These are phyloP conservation scores for Sympetrum striolatum DNA, from an alignment of 2,888 invertebrate genomes.

Conservation along the genomic window DNA sequence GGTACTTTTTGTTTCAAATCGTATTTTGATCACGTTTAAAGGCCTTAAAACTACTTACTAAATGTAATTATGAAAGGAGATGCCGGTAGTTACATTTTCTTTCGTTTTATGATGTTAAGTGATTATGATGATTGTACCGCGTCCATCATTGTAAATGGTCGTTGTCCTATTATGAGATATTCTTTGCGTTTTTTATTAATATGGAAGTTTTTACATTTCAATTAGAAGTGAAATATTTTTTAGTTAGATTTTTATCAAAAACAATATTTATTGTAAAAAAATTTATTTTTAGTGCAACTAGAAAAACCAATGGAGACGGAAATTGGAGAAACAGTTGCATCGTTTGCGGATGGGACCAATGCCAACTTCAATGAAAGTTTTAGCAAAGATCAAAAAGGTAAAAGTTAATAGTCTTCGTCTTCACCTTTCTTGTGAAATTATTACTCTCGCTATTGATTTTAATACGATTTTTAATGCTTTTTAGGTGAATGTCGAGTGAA, in stretches of 20 bases:
- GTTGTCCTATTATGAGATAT: slow-evolving; percentile 1
- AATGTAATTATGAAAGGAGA: neutral
- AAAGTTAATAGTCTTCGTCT: slow-evolving; percentile 36
- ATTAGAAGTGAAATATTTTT: neutral
- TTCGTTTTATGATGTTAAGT: neutral
- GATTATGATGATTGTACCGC: slow-evolving; percentile 22
- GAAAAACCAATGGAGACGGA: slow-evolving; percentile 48
- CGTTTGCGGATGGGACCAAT: slow-evolving; percentile 39
- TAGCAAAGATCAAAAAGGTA: slow-evolving; percentile 46
- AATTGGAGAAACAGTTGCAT: slow-evolving; percentile 48
- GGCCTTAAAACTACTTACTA: neutral
- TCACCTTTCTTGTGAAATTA: slow-evolving; percentile 10
- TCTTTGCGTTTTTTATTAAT: neutral
- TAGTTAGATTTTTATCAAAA: neutral
- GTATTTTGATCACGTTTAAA: neutral
- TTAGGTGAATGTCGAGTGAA: slow-evolving; percentile 58
- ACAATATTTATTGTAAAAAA: neutral
- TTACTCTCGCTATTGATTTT: slow-evolving; percentile 15
- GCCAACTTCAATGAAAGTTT: slow-evolving; percentile 16
- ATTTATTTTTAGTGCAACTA: slow-evolving; percentile 1
- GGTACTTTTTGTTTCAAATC: neutral
- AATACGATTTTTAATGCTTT: slow-evolving; percentile 49
- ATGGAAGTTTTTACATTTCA: neutral
- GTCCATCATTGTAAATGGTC: slow-evolving; percentile 34
- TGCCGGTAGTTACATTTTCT: neutral